These are phyloP conservation scores for Alfaro cultratus DNA, from an alignment of 2,797 vertebrate genomes.

Conservation along the genomic window DNA sequence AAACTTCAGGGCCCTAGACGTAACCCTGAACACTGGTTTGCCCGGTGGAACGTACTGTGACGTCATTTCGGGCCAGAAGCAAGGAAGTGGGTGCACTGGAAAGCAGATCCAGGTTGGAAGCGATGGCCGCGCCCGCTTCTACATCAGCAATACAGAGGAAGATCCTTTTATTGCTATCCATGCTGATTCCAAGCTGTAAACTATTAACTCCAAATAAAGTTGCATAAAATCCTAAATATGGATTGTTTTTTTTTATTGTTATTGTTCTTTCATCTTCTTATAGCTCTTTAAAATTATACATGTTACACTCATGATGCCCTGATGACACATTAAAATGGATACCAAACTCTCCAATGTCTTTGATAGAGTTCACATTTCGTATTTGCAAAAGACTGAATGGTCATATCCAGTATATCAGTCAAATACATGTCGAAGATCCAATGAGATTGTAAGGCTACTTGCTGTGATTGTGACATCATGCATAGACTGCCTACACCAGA, in stretches of 20 bases:
- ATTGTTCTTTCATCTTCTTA: background rate
- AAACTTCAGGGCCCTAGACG: constrained; percentile 79
- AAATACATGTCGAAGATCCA: background rate
- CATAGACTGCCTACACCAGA: background rate
- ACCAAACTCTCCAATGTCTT: background rate
- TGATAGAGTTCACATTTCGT: background rate
- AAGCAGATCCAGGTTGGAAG: constrained; percentile 80
- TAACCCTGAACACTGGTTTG: constrained; percentile 86
- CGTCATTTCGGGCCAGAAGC: constrained; percentile 91
- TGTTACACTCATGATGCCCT: background rate
- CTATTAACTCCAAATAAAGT: background rate
- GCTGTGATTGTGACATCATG: background rate
- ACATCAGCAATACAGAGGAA: constrained; percentile 85
- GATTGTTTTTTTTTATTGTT: background rate
- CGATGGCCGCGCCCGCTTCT: constrained; percentile 84
- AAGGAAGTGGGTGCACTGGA: constrained; percentile 82
- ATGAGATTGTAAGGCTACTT: background rate
- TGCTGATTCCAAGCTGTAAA: constrained; percentile 82
- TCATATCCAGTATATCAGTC: background rate
- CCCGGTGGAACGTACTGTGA: constrained; percentile 91
- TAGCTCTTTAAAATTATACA: background rate
- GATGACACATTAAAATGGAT: background rate
- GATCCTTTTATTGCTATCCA: constrained; percentile 91
- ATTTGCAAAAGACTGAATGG: background rate
- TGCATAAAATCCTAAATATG: background rate